These are phyloP conservation scores for Neotoxoptera formosana DNA, from an alignment of 1,140 invertebrate species.

Conservation along the genomic window DNA sequence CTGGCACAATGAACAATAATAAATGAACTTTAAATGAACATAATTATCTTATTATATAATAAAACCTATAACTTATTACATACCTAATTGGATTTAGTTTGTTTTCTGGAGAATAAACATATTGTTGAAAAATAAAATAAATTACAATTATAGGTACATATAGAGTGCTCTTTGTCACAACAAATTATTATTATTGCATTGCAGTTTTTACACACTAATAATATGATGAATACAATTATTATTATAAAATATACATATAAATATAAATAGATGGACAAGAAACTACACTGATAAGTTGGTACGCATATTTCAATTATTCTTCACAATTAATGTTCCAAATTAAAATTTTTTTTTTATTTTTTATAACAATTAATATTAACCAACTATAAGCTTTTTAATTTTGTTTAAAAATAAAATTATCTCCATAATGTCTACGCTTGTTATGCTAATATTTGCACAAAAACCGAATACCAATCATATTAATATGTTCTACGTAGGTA, in stretches of 20 bases:
- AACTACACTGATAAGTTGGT: not conserved
- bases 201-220: not conserved
- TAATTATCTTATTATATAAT: not conserved
- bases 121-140: slow-evolving; percentile 6
- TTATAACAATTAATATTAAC: no score
- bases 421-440: not conserved
- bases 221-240: not conserved
- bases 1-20: not conserved
- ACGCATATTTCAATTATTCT: not conserved
- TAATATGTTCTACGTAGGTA: no score
- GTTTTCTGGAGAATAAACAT: not conserved
- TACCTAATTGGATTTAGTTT: not conserved
- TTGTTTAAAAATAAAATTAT: no score
- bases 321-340: not conserved
- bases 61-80: not conserved
- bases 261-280: not conserved
- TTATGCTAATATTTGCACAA: not conserved
- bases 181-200: not conserved
- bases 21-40: not conserved
- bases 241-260: no score
- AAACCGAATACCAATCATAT: not conserved
- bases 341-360: not conserved
- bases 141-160: not conserved
- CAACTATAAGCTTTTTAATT: no score
- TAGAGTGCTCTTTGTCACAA: not conserved